These are phyloP conservation scores for Temnopleurus reevesii DNA, from an alignment of 53 echinoderm and acorn worm genomes.

Conservation along the genomic window DNA sequence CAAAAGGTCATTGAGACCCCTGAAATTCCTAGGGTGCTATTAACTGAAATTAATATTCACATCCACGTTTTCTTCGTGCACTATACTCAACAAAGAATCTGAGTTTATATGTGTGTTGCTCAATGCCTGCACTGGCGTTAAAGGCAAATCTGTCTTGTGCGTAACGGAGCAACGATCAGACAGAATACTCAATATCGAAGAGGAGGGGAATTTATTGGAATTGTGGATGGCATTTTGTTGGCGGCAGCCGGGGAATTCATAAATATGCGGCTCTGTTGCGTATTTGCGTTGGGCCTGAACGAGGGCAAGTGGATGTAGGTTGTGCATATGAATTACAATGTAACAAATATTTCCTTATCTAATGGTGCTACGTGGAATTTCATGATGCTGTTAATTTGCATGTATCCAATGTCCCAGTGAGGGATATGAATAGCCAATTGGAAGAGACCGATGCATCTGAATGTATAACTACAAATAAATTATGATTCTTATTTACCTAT, in stretches of 20 bases:
- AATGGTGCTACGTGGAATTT: neutral
- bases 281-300: neutral
- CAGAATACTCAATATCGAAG: neutral
- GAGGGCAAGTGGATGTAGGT: neutral
- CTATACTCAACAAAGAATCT: neutral
- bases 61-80: neutral
- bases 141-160: neutral
- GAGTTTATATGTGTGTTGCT: too few species aligned
- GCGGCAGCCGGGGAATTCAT: neutral
- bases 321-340: neutral
- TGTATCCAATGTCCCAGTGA: neutral
- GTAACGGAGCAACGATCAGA: neutral
- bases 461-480: too few species aligned
- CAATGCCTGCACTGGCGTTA: neutral
- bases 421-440: neutral
- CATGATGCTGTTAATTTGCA: neutral
- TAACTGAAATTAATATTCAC: conserved; percentile 1
- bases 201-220: neutral
- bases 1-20: too few species aligned
- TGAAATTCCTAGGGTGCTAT: too few species aligned
- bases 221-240: conserved; percentile 16
- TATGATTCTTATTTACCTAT: too few species aligned
- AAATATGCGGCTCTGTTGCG: neutral
- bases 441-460: neutral
- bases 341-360: neutral